A percentile compares a stretch with the other conserved stretches of the same genome.
Conservation (phyloP, 2,797 vertebrate species). For the Mus caroli region DNA sequence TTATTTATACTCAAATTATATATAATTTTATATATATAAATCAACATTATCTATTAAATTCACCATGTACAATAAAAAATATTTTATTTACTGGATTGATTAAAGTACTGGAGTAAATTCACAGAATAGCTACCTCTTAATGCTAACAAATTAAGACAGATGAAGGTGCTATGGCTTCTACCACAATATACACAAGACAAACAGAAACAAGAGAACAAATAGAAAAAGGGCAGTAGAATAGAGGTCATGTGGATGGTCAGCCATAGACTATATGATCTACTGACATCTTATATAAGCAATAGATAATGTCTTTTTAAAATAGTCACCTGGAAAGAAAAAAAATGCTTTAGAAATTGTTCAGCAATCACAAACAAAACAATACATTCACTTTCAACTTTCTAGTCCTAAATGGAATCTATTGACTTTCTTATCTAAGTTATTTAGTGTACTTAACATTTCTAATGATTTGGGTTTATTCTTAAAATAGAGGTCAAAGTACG, state of each 20-base stretch:
- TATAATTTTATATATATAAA: neutral
- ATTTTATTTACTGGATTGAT: slow-evolving; percentile 40
- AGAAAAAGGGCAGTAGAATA: neutral
- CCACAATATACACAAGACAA: neutral
- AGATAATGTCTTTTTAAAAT: slow-evolving; percentile 13
- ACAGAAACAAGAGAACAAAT: slow-evolving; percentile 45
- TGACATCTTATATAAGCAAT: slow-evolving; percentile 7
- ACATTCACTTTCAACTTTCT: neutral
- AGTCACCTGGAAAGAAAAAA: neutral
- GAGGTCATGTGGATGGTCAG: neutral
- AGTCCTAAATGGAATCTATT: slow-evolving; percentile 29
- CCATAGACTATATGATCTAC: neutral
- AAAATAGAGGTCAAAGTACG: neutral
- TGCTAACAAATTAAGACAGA: slow-evolving; percentile 63
- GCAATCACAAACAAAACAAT: neutral
- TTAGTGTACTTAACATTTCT: slow-evolving; percentile 18
- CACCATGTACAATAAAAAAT: neutral
- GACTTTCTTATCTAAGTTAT: slow-evolving; percentile 44
- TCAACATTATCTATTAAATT: slow-evolving; percentile 31
- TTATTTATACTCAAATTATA: neutral
- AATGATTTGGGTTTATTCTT: neutral
- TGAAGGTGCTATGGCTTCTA: neutral
- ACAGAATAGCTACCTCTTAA: slow-evolving; percentile 38
- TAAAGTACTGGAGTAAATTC: neutral
- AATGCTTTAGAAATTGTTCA: neutral